A percentile compares a stretch with the other conserved stretches of the same genome.
Evolutionary conservation across 2,888 invertebrate genomes (phyloP).

Genomic region (Phyto melanocephala): DNA sequence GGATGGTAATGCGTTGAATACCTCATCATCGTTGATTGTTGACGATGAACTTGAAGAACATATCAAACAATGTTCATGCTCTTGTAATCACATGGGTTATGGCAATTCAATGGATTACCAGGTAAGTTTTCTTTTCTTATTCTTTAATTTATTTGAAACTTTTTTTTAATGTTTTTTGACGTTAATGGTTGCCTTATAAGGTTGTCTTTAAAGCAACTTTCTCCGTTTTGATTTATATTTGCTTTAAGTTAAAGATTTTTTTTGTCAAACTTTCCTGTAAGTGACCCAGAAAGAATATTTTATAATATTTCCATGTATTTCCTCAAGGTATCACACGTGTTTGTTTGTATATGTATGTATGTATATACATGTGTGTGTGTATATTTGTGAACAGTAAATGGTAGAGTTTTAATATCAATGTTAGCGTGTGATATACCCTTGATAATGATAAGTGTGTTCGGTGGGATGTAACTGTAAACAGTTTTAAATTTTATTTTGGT

Average conservation of each 20-base stretch:
- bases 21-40: constrained; percentile 74
- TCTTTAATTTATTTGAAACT: too few relatives aligned
- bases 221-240: not conserved
- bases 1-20: constrained; percentile 50
- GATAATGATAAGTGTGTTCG: not conserved
- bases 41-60: constrained; percentile 92
- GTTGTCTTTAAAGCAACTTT: not conserved
- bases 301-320: not conserved
- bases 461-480: not conserved
- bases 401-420: not conserved
- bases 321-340: not conserved
- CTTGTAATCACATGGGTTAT: constrained; percentile 96
- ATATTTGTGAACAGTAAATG: not conserved
- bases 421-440: not conserved
- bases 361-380: too few relatives aligned
- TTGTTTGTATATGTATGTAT: too few relatives aligned
- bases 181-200: not conserved
- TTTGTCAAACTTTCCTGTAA: not conserved
- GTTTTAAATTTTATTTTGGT: not conserved
- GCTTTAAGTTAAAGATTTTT: not conserved
- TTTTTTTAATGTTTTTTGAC: not conserved
- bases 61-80: constrained; percentile 93
- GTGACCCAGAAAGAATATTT: not conserved
- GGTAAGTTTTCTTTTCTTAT: constrained; percentile 78
- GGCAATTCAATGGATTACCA: constrained; percentile 95